These are phyloP conservation scores for Magallana angulata DNA, from an alignment of 1,140 invertebrate genomes.

Conservation along the genomic window DNA sequence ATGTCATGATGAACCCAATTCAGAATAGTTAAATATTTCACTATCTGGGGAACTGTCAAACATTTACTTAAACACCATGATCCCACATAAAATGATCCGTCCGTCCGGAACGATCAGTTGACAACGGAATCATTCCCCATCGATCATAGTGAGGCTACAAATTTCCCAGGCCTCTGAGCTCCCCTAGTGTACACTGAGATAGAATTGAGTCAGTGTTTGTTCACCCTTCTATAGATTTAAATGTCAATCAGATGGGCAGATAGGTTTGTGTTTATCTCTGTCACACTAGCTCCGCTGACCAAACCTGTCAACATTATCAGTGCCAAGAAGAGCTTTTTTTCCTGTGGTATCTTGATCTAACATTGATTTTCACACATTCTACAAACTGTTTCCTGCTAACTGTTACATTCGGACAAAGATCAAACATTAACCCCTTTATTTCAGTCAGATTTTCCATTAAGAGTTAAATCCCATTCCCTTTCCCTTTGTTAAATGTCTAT, in stretches of 20 bases:
- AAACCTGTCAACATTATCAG: slow-evolving; percentile 17
- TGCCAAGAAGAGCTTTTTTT: neutral
- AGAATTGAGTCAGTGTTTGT: slow-evolving; percentile 19
- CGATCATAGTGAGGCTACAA: neutral
- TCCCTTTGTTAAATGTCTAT: neutral
- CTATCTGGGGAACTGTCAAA: neutral
- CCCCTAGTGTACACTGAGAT: neutral
- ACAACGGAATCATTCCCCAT: slow-evolving; percentile 4
- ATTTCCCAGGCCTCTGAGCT: slow-evolving; percentile 18
- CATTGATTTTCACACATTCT: neutral
- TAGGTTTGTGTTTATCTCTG: neutral
- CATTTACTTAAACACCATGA: neutral
- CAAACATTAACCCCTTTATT: no score
- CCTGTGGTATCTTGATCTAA: neutral
- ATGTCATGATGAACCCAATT: neutral
- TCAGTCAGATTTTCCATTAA: neutral
- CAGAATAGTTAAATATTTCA: neutral
- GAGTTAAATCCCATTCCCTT: neutral
- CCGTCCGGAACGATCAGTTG: neutral
- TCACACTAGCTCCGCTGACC: neutral
- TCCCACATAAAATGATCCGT: neutral
- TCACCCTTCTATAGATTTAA: slow-evolving; percentile 6
- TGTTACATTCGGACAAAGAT: no score
- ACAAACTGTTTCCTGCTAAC: neutral
- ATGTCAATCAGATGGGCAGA: slow-evolving; percentile 21